Percentiles rank a stretch among this genome's conserved stretches.
Conservation (phyloP, 53 echinoderm and acorn worm genomes). For the Henricia sp. region DNA sequence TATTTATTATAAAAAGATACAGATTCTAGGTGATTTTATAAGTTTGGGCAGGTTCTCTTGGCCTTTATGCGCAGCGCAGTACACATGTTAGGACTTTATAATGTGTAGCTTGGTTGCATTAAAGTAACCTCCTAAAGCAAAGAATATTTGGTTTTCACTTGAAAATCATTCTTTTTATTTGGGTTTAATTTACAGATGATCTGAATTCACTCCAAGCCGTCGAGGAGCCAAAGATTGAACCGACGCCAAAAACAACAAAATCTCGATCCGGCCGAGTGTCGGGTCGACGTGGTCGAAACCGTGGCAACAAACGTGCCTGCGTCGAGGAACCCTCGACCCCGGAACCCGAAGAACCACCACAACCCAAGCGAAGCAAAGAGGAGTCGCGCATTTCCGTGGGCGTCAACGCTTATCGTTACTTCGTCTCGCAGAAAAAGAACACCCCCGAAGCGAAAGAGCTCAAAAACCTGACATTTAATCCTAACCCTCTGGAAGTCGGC, state of each 20-base stretch:
- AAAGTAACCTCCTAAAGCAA: no score
- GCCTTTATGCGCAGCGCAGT: no score
- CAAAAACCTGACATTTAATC: slow-evolving; percentile 40
- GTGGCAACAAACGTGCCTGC: slow-evolving; percentile 60
- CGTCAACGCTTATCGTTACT: slow-evolving; percentile 78
- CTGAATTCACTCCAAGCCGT: slow-evolving; percentile 25
- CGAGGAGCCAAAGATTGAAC: slow-evolving; percentile 34
- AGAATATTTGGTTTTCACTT: no score
- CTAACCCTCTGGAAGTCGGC: slow-evolving; percentile 64
- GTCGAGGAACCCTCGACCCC: slow-evolving; percentile 50
- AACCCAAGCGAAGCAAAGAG: slow-evolving; percentile 57
- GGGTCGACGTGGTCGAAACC: slow-evolving; percentile 46
- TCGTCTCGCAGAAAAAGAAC: slow-evolving; percentile 35
- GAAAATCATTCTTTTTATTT: no score
- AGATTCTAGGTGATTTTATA: no score
- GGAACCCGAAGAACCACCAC: slow-evolving; percentile 43
- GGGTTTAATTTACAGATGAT: slow-evolving; percentile 43
- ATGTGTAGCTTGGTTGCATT: no score
- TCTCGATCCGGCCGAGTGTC: slow-evolving; percentile 16
- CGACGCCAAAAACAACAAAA: slow-evolving; percentile 18
- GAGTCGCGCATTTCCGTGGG: slow-evolving; percentile 69
- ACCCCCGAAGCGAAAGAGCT: slow-evolving; percentile 11
- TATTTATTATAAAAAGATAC: no score
- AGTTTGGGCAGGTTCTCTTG: no score
- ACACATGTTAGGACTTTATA: no score